Conservation (phyloP, 1,140 invertebrate species). For the Sitobion miscanthi region DNA sequence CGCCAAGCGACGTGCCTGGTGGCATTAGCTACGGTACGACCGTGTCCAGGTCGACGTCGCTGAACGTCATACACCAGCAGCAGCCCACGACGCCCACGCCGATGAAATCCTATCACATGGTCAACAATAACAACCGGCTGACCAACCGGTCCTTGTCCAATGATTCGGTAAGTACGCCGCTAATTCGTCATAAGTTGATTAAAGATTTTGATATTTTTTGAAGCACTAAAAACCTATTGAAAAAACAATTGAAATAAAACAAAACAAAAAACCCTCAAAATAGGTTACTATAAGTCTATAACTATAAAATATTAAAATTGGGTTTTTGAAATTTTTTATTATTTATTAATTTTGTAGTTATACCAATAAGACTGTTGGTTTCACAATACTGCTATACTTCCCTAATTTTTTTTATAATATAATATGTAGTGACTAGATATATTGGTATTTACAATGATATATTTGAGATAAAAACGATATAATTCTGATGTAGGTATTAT, state of each 20-base stretch:
- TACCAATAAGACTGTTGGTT: too few relatives aligned
- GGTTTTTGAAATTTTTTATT: neutral
- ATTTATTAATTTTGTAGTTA: too few relatives aligned
- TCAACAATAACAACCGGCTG: slow-evolving; percentile 63
- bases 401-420: too few relatives aligned
- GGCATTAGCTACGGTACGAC: slow-evolving; percentile 87
- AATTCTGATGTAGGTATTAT: too few relatives aligned
- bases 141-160: slow-evolving; percentile 72
- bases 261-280: neutral
- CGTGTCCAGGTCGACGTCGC: slow-evolving; percentile 81
- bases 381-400: too few relatives aligned
- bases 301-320: neutral
- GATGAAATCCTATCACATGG: slow-evolving; percentile 64
- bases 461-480: too few relatives aligned
- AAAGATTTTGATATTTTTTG: neutral
- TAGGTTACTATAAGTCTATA: neutral
- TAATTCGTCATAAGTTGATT: neutral
- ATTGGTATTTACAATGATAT: too few relatives aligned
- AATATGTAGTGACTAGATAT: too few relatives aligned
- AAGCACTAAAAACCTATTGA: neutral
- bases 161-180: slow-evolving; percentile 67
- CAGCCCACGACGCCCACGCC: slow-evolving; percentile 68
- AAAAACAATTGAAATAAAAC: neutral
- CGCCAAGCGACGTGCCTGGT: slow-evolving; percentile 72
- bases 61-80: slow-evolving; percentile 80